phyloP scores from a whole-genome alignment of 2,797 vertebrate genomes.

The Momotus momota region DNA sequence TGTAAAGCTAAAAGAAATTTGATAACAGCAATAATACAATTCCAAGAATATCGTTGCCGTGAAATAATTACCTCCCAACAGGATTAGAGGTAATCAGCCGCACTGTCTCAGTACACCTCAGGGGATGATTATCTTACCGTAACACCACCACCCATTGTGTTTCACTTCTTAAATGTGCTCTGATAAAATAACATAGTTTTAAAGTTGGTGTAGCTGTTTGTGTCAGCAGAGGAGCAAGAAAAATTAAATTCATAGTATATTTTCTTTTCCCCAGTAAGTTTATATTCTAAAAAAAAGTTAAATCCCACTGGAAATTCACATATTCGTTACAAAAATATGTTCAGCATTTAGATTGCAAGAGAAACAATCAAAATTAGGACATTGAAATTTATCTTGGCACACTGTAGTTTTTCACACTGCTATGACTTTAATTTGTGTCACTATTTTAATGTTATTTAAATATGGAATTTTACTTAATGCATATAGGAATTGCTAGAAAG shows the following conservation, averaged over 20 bases:
- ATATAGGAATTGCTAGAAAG: constrained; percentile 9
- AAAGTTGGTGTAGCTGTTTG: constrained; percentile 1
- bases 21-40: constrained; percentile 64
- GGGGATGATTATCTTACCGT: constrained; percentile 70
- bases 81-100: constrained; percentile 73
- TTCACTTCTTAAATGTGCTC: constrained; percentile 66
- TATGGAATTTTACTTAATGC: background rate
- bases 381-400: constrained; percentile 32
- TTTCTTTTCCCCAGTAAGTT: background rate
- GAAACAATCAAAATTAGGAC: constrained; percentile 52
- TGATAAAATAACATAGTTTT: constrained; percentile 47
- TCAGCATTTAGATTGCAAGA: constrained; percentile 11
- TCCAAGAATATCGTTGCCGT: constrained; percentile 57
- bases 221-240: background rate
- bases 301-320: constrained; percentile 20
- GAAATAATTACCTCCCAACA: constrained; percentile 78
- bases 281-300: background rate
- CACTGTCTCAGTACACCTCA: constrained; percentile 31
- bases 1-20: constrained; percentile 70
- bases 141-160: constrained; percentile 62
- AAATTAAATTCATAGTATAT: background rate
- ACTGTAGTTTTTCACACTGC: background rate
- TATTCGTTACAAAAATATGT: constrained; percentile 11
- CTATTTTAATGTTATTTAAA: constrained; percentile 45
- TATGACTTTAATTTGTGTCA: constrained; percentile 21